phyloP scores from a whole-genome alignment of 2,797 vertebrate species.

The Bovichtus variegatus region DNA sequence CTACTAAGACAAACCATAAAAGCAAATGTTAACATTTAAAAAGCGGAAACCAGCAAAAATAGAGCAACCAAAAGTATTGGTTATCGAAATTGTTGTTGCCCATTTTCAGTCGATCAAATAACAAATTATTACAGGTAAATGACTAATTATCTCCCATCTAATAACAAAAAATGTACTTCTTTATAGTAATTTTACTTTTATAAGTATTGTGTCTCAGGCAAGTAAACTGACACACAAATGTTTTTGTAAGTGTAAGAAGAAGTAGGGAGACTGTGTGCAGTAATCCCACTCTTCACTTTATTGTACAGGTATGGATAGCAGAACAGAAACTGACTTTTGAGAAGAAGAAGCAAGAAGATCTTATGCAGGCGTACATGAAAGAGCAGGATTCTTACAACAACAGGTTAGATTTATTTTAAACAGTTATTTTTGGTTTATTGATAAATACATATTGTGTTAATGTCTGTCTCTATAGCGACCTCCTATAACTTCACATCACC shows the following conservation, averaged over 20 bases:
- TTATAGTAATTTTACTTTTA: neutral
- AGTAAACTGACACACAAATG: neutral
- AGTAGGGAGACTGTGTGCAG: neutral
- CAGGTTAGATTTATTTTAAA: slow-evolving; percentile 81
- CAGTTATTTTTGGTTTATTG: neutral
- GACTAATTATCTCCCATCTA: neutral
- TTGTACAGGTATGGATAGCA: slow-evolving; percentile 96
- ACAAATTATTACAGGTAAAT: neutral
- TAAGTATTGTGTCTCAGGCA: neutral
- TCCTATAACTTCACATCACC: too few species aligned
- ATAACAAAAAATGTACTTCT: neutral
- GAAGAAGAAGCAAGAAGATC: slow-evolving; percentile 97
- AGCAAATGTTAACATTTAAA: neutral
- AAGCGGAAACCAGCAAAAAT: neutral
- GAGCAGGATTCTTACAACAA: slow-evolving; percentile 99
- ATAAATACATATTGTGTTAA: neutral
- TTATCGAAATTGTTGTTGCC: neutral
- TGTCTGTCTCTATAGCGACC: too few species aligned
- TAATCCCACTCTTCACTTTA: neutral
- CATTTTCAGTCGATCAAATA: neutral
- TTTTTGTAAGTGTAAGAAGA: neutral
- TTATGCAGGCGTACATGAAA: slow-evolving; percentile 97
- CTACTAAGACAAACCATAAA: neutral
- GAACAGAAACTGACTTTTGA: slow-evolving; percentile 98
- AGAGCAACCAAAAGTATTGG: neutral